phyloP scores from a whole-genome alignment of 2,888 invertebrate species.

The Encarsia formosa region DNA sequence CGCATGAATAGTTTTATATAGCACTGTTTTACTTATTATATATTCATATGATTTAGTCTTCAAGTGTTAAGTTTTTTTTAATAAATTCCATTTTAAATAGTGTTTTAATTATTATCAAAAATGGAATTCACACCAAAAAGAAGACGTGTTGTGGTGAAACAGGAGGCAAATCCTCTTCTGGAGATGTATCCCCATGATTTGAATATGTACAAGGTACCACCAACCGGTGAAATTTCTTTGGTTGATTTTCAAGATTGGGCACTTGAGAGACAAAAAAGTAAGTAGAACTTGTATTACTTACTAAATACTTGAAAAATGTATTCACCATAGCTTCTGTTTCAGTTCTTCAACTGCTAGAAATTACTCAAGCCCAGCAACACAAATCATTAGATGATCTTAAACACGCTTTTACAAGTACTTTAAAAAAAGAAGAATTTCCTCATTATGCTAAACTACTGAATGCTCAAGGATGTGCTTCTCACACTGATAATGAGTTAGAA shows the following conservation, averaged over 20 bases:
- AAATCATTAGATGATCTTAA: conserved; percentile 66
- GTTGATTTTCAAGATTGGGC: conserved; percentile 86
- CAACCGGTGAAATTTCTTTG: conserved; percentile 68
- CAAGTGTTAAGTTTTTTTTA: not conserved
- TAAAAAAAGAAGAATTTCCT: conserved; percentile 66
- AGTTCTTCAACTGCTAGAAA: conserved; percentile 74
- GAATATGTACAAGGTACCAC: conserved; percentile 74
- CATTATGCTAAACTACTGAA: conserved; percentile 62
- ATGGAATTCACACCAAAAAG: conserved; percentile 34
- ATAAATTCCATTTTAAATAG: not conserved
- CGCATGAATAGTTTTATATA: too few species aligned
- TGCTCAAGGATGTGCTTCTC: conserved; percentile 54
- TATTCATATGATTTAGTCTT: not conserved
- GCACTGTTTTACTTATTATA: too few species aligned
- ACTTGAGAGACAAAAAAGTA: conserved; percentile 56
- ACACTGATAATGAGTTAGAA: conserved; percentile 60
- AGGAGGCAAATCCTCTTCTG: conserved; percentile 16
- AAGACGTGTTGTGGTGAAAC: conserved; percentile 16
- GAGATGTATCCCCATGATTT: conserved; percentile 69
- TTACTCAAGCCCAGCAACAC: conserved; percentile 62
- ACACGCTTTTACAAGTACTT: conserved; percentile 60
- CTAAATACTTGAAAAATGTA: not conserved
- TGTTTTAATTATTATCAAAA: conserved; percentile 1
- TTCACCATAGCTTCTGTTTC: not conserved
- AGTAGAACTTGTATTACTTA: not conserved